Conservation (phyloP, 1,140 invertebrate species). For the Belonocnema kinseyi region DNA sequence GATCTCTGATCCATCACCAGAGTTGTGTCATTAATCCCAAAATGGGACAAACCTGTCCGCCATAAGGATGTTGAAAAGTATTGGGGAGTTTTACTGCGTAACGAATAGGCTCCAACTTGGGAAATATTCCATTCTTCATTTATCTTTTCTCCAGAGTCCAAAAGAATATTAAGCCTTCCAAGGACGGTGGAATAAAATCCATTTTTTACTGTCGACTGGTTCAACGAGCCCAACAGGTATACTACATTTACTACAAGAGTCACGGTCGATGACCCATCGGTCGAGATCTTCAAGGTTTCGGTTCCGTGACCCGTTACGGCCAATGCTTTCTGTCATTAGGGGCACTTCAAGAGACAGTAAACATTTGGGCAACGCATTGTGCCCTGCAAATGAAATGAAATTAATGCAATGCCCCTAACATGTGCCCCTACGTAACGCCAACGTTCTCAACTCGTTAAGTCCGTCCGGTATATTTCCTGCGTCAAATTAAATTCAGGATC, state of each 20-base stretch:
- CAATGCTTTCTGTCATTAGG: constrained; percentile 50
- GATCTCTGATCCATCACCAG: no score
- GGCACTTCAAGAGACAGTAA: constrained; percentile 31
- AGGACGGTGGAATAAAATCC: neutral
- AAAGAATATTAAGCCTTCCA: neutral
- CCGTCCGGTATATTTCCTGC: neutral
- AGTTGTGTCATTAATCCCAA: no score
- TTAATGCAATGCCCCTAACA: no score
- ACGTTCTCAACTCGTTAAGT: neutral
- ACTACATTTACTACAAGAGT: constrained; percentile 59
- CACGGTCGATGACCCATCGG: constrained; percentile 57
- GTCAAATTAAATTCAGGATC: no score
- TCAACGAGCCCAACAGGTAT: constrained; percentile 37
- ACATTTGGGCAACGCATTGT: constrained; percentile 22
- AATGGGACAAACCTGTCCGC: no score
- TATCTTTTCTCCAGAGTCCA: neutral
- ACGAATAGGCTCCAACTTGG: no score
- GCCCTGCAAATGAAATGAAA: no score
- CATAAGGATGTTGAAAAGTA: no score
- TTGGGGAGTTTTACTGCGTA: no score
- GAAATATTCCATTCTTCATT: neutral
- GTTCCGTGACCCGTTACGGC: constrained; percentile 58
- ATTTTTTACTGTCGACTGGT: constrained; percentile 5
- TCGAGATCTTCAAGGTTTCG: constrained; percentile 57
- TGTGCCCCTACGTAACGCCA: no score